A percentile compares a stretch with the other conserved stretches of the same genome.
Conservation (phyloP, 2,888 invertebrate genomes). For the Anthrax anthrax region DNA sequence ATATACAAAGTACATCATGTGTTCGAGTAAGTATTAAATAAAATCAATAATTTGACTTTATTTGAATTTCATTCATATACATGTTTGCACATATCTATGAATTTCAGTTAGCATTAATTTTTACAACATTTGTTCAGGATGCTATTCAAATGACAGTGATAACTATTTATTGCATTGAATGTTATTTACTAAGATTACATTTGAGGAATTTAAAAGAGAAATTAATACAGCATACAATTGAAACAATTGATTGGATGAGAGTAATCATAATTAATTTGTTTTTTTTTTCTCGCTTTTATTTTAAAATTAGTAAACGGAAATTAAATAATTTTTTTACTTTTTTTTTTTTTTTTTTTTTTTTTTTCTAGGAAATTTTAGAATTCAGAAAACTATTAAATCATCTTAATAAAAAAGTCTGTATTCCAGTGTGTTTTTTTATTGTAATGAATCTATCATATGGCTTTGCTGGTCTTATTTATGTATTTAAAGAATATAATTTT, state of each 20-base stretch:
- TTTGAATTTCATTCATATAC: no score
- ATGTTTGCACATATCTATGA: not conserved
- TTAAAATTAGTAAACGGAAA: not conserved
- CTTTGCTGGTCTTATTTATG: constrained; percentile 51
- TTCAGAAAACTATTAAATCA: constrained; percentile 63
- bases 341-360: not conserved
- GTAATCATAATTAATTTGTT: constrained; percentile 31
- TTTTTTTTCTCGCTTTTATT: not conserved
- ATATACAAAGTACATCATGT: constrained; percentile 2
- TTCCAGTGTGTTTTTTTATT: constrained; percentile 63
- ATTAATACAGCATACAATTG: constrained; percentile 54
- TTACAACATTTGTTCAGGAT: constrained; percentile 62
- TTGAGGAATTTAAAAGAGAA: constrained; percentile 57
- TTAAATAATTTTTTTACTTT: not conserved
- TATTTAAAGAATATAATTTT: constrained; percentile 46
- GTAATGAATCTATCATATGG: constrained; percentile 61
- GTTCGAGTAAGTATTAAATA: constrained; percentile 6
- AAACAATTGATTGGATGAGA: constrained; percentile 65
- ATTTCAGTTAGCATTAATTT: constrained; percentile 46
- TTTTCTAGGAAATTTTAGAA: constrained; percentile 57
- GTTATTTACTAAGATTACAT: constrained; percentile 60
- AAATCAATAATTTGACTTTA: not conserved
- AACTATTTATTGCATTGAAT: constrained; percentile 70
- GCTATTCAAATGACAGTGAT: constrained; percentile 70
- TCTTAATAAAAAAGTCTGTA: constrained; percentile 59